Base-by-base conservation (phyloP, 2,797 vertebrate genomes). In the Martes flavigula region DNA sequence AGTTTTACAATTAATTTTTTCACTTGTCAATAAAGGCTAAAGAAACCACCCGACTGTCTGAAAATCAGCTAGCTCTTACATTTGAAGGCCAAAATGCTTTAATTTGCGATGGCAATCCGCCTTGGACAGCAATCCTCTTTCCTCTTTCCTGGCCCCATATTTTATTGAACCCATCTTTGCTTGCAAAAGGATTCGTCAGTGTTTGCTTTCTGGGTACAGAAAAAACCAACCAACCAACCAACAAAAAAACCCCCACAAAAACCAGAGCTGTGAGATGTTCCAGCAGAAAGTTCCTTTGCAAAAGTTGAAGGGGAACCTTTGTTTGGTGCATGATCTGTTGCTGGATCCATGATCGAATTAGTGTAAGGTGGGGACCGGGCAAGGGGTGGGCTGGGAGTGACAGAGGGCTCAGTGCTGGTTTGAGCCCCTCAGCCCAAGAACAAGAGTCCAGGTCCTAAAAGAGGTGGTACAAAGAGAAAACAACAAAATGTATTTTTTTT, bases 1-100 rank as follows among this genome's bases (percentile, higher is more conserved):
- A 73, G 92, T 92, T 97, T 96, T 60, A 35, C 58, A 91, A 93
- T 96, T 97, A 92, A 93, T 87, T 96, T 96, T 95, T 97, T 32
- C 78, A 73, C 92, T 95, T 85, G 48, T 97, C 68, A 90, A 70
- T 90, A 94, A 95, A 96, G 85, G 79, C 64, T 66, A 75, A 97
- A 93, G 88, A 91, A 96, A 58, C 23, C 54, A 43, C 38, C 58
- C 90, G 54, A n/a, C 78, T 94, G 43, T 38, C 89, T 96, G 91
- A 92, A 92, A 96, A 89, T 43, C 73, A 77, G 62, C 43, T 75
- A 46, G 56, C 23, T 58, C 56, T 94, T 40, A n/a, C 23, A 62
- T 72, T 82, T 87, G 70, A 89, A 82, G 51, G 54, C 62, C 91
- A 51, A 94, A 56, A 30, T 77, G 21, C 79, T 97, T 93, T 94